phyloP scores from a whole-genome alignment of 2,797 vertebrate species.

The Sebastes matsubarae region DNA sequence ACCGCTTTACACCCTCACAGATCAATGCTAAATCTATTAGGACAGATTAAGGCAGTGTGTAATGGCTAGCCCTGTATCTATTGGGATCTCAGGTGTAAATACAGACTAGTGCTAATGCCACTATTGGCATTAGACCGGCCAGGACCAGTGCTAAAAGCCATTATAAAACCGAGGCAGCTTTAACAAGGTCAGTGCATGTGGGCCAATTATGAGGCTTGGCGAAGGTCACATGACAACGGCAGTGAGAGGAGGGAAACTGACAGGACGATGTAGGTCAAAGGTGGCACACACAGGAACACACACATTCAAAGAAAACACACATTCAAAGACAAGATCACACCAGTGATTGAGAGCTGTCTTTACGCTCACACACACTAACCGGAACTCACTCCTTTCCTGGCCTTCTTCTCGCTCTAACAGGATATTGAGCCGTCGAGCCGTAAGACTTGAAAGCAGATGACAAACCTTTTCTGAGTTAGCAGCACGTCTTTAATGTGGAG shows the following conservation, averaged over 20 bases:
- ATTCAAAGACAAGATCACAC: neutral
- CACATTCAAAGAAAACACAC: neutral
- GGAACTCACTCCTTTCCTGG: neutral
- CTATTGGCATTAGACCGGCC: conserved; percentile 36
- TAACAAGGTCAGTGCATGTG: conserved; percentile 57
- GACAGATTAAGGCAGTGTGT: conserved; percentile 61
- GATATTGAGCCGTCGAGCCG: conserved; percentile 44
- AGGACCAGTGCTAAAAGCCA: conserved; percentile 47
- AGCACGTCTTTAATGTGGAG: conserved; percentile 53
- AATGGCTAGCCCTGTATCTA: conserved; percentile 58
- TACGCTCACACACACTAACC: neutral
- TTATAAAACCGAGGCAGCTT: conserved; percentile 65
- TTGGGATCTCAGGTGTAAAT: conserved; percentile 70
- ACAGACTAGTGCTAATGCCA: conserved; percentile 63
- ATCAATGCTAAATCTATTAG: conserved; percentile 75
- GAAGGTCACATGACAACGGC: conserved; percentile 48
- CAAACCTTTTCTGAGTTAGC: conserved; percentile 67
- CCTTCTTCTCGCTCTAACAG: neutral
- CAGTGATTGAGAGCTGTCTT: neutral
- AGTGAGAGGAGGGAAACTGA: conserved; percentile 1
- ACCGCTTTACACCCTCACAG: conserved; percentile 60
- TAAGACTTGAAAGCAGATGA: conserved; percentile 51
- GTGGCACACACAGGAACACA: conserved; percentile 4
- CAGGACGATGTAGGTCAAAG: conserved; percentile 30
- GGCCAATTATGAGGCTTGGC: conserved; percentile 45